Evolutionary conservation across 2,797 vertebrate genomes (phyloP).

Genomic region (Aldrovandia affinis): DNA sequence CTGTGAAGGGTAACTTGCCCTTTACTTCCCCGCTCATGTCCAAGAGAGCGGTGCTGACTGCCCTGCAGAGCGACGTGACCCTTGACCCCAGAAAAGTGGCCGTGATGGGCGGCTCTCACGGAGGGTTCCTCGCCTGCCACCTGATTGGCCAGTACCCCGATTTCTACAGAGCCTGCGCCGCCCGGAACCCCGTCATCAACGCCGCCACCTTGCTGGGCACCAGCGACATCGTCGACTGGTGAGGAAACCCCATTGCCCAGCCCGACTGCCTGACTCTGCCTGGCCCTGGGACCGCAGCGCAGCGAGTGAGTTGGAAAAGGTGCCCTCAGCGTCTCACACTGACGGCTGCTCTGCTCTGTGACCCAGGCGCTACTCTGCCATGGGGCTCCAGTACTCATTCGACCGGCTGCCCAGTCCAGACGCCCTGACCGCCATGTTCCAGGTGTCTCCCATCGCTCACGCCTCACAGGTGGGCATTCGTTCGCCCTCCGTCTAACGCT

Average conservation of each 20-base stretch:
- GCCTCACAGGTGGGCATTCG: constrained; percentile 68
- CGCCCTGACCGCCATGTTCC: constrained; percentile 76
- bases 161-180: constrained; percentile 76
- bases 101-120: constrained; percentile 81
- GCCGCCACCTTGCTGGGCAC: constrained; percentile 78
- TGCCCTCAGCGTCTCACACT: too few species aligned
- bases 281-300: neutral
- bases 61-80: constrained; percentile 59
- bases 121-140: constrained; percentile 83
- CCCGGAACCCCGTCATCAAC: constrained; percentile 81
- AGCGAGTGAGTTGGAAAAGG: neutral
- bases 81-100: constrained; percentile 72
- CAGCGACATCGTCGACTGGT: constrained; percentile 85
- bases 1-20: neutral
- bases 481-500: neutral
- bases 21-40: constrained; percentile 1
- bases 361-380: constrained; percentile 76
- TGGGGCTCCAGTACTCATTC: constrained; percentile 77
- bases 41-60: constrained; percentile 71
- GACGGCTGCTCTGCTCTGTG: neutral
- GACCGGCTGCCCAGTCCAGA: constrained; percentile 71
- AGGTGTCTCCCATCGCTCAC: constrained; percentile 76
- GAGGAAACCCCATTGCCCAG: constrained; percentile 30
- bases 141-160: constrained; percentile 75
- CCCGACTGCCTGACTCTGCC: neutral